Evolutionary conservation across 2,113 vertebrate genomes (phyloP).

Genomic region (Sinocyclocheilus rhinocerous): DNA sequence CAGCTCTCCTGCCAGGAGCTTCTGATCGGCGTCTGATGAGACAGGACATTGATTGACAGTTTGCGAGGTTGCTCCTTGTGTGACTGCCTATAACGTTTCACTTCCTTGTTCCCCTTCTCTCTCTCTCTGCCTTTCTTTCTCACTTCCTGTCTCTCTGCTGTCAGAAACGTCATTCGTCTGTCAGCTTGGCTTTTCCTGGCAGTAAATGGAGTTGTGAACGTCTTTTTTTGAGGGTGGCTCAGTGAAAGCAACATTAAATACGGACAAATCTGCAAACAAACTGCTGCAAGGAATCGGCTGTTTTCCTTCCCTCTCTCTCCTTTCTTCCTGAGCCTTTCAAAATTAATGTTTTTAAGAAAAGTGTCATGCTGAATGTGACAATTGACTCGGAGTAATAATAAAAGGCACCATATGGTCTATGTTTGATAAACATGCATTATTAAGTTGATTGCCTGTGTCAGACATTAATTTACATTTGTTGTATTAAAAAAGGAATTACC

Average conservation of each 20-base stretch:
- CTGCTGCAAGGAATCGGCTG: conserved; percentile 47
- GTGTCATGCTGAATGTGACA: conserved; percentile 62
- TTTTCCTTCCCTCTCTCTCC: conserved; percentile 36
- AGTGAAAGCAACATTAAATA: conserved; percentile 52
- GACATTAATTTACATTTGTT: conserved; percentile 72
- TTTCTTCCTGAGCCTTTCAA: conserved; percentile 56
- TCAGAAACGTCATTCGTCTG: conserved; percentile 56
- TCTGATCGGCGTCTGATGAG: conserved; percentile 55
- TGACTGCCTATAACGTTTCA: conserved; percentile 51
- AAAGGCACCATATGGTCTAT: conserved; percentile 69
- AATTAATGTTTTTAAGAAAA: conserved; percentile 56
- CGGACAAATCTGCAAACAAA: conserved; percentile 61
- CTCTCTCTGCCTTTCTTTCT: conserved; percentile 28
- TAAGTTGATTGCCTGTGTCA: conserved; percentile 70
- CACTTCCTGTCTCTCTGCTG: conserved; percentile 39
- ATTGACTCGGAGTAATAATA: conserved; percentile 72
- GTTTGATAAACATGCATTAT: conserved; percentile 70
- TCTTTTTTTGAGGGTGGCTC: conserved; percentile 36
- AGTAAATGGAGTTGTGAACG: conserved; percentile 54
- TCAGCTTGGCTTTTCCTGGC: conserved; percentile 51
- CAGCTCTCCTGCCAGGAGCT: conserved; percentile 48
- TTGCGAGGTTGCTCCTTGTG: conserved; percentile 50
- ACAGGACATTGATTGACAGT: conserved; percentile 55
- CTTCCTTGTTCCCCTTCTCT: conserved; percentile 35
- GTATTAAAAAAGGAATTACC: conserved; percentile 68